These are phyloP conservation scores for Halocaridina rubra DNA, from an alignment of 2,888 invertebrate species.

Conservation along the genomic window DNA sequence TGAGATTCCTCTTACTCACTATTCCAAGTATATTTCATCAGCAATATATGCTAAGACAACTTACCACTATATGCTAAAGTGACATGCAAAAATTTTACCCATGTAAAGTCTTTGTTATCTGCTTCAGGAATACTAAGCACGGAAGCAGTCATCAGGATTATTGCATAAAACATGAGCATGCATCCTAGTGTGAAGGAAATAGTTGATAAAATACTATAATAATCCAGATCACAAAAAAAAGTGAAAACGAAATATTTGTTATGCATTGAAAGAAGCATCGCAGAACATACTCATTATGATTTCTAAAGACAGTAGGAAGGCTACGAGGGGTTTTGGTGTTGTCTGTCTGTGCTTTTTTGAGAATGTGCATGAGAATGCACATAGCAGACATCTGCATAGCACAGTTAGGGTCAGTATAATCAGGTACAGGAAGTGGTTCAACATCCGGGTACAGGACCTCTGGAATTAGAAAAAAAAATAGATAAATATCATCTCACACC, in stretches of 20 bases:
- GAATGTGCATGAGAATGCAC: slow-evolving; percentile 95
- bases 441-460: slow-evolving; percentile 92
- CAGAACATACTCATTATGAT: slow-evolving; percentile 83
- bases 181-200: no score
- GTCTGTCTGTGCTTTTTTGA: slow-evolving; percentile 92
- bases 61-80: no score
- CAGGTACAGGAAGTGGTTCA: slow-evolving; percentile 89
- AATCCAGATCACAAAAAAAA: neutral
- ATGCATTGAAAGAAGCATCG: no score
- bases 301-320: slow-evolving; percentile 85
- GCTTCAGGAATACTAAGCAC: no score
- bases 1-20: no score
- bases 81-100: no score
- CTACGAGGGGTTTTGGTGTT: slow-evolving; percentile 80
- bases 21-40: no score
- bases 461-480: slow-evolving; percentile 64
- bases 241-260: neutral
- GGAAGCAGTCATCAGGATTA: no score
- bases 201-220: no score
- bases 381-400: slow-evolving; percentile 93
- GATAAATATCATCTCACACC: neutral
- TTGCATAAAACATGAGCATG: no score
- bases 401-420: slow-evolving; percentile 85
- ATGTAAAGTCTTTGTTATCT: no score
- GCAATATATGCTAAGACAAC: no score